Conservation (phyloP, 2,797 vertebrate species). For the Rallus crepitans region DNA sequence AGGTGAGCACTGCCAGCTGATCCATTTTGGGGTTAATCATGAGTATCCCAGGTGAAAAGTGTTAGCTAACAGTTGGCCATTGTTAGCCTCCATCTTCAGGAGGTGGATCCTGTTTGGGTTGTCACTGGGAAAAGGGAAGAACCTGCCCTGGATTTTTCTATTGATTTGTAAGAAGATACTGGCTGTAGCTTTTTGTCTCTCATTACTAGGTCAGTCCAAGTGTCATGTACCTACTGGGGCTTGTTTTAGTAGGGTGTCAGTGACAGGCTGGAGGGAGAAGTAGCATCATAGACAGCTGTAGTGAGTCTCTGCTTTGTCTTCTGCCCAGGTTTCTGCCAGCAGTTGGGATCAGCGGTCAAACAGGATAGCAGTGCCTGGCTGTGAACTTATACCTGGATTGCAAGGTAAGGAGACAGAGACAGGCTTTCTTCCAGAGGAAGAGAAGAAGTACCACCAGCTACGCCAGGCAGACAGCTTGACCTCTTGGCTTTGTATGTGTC, state of each 20-base stretch:
- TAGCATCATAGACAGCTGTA: not conserved
- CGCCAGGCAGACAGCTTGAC: not conserved
- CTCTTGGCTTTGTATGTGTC: not conserved
- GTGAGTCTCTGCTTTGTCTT: not conserved
- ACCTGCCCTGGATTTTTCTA: not conserved
- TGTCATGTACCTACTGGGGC: not conserved
- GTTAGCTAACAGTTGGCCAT: not conserved
- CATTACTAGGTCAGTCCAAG: accelerated
- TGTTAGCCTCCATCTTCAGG: not conserved
- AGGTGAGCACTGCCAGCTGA: constrained; percentile 40
- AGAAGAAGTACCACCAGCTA: not conserved
- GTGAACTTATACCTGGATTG: not conserved
- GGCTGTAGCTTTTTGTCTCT: not conserved
- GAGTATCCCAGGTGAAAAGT: constrained; percentile 52
- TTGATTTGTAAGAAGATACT: not conserved
- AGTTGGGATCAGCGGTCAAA: not conserved
- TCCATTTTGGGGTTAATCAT: constrained; percentile 65
- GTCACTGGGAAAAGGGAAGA: not conserved
- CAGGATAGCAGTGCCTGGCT: not conserved
- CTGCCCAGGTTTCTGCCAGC: not conserved
- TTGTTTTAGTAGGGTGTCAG: not conserved
- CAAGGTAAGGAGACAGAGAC: not conserved
- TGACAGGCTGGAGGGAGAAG: not conserved
- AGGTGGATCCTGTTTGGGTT: not conserved
- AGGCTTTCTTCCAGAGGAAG: not conserved